Percentiles rank a stretch among this genome's conserved stretches.
Evolutionary conservation across 2,113 vertebrate genomes (phyloP).

Genomic region (Lophura nycthemera): DNA sequence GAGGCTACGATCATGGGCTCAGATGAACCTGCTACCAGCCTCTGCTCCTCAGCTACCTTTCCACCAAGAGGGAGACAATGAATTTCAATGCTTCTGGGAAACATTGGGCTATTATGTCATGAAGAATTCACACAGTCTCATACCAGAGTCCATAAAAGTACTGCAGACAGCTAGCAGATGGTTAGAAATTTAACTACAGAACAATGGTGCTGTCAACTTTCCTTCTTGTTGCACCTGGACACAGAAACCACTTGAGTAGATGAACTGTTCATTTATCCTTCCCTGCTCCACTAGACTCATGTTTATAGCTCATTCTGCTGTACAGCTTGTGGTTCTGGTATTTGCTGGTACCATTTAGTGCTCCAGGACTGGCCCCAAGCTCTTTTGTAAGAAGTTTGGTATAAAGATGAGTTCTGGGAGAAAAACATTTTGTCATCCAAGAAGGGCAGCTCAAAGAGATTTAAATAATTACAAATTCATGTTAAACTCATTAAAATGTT

Average conservation of each 20-base stretch:
- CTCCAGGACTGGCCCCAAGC: constrained; percentile 29
- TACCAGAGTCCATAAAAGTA: background rate
- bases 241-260: background rate
- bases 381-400: constrained; percentile 26
- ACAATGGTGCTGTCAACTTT: accelerated
- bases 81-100: background rate
- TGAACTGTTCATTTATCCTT: background rate
- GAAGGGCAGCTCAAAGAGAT: constrained; percentile 63
- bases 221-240: accelerated
- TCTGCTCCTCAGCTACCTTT: background rate
- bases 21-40: background rate
- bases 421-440: constrained; percentile 66
- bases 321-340: background rate
- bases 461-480: constrained; percentile 64
- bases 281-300: background rate
- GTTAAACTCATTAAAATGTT: constrained; percentile 69
- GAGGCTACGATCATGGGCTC: background rate
- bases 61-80: background rate
- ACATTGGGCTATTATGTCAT: background rate
- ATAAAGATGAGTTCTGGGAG: constrained; percentile 21
- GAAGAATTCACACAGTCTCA: background rate
- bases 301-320: background rate
- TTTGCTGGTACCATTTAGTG: constrained; percentile 3
- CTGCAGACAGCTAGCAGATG: background rate
- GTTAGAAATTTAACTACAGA: background rate